Evolutionary conservation across 2,888 invertebrate genomes (phyloP).

Genomic region (Cantharis flavilabris): DNA sequence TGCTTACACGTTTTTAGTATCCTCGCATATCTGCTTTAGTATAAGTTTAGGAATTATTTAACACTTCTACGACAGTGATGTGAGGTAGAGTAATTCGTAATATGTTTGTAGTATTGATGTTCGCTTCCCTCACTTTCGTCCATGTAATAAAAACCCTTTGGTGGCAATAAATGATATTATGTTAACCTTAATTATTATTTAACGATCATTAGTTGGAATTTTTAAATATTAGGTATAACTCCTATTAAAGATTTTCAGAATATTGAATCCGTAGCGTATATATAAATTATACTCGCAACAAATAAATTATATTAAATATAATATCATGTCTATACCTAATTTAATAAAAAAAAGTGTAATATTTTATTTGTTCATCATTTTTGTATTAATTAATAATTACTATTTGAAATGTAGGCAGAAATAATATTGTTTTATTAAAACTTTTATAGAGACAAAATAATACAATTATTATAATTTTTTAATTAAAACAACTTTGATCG

Average conservation of each 20-base stretch:
- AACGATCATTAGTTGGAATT: neutral
- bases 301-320: too few relatives aligned
- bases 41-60: neutral
- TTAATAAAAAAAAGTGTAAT: too few relatives aligned
- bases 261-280: neutral
- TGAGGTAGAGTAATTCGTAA: neutral
- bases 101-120: neutral
- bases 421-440: too few relatives aligned
- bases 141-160: neutral
- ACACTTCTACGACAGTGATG: neutral
- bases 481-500: too few relatives aligned
- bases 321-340: too few relatives aligned
- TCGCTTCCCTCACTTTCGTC: neutral
- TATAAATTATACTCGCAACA: neutral
- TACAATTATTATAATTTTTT: too few relatives aligned
- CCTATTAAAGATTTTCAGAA: neutral
- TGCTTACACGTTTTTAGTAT: neutral
- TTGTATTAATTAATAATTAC: too few relatives aligned
- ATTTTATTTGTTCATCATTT: too few relatives aligned
- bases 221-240: neutral
- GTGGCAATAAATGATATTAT: neutral
- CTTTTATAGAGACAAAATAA: too few relatives aligned
- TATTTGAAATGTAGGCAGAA: too few relatives aligned
- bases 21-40: neutral
- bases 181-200: neutral